Percentiles rank a stretch among this genome's conserved stretches.
Evolutionary conservation across 2,113 vertebrate species (phyloP).

Genomic region (Leptocoma aspasia): DNA sequence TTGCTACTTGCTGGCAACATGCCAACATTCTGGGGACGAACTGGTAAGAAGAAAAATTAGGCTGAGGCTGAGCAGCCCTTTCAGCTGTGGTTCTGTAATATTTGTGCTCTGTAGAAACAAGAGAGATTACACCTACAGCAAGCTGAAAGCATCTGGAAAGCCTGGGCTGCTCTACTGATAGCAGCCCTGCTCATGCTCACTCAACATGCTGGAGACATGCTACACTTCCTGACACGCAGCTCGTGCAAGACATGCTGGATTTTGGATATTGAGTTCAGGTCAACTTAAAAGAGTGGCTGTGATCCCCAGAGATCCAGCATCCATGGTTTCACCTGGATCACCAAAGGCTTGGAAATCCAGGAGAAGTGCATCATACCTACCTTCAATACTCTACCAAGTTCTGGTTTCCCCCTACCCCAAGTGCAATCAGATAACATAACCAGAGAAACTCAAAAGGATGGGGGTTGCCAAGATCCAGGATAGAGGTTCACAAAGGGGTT

Average conservation of each 20-base stretch:
- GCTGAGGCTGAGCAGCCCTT: background rate
- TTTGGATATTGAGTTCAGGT: background rate
- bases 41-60: background rate
- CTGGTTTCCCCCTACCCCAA: background rate
- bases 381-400: background rate
- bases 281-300: background rate
- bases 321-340: background rate
- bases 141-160: background rate
- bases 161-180: background rate
- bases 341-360: background rate
- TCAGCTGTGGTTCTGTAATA: background rate
- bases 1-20: background rate
- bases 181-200: background rate
- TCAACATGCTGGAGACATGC: fast-evolving
- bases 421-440: background rate
- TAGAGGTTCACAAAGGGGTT: background rate
- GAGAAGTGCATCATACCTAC: background rate
- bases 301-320: background rate
- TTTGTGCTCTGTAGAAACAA: background rate
- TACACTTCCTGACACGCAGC: fast-evolving
- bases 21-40: background rate
- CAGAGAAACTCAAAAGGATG: background rate
- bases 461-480: background rate
- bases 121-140: background rate
- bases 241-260: background rate